These are phyloP conservation scores for Kuschelorhynchus macadamiae DNA, from an alignment of 2,888 invertebrate species.

Conservation along the genomic window DNA sequence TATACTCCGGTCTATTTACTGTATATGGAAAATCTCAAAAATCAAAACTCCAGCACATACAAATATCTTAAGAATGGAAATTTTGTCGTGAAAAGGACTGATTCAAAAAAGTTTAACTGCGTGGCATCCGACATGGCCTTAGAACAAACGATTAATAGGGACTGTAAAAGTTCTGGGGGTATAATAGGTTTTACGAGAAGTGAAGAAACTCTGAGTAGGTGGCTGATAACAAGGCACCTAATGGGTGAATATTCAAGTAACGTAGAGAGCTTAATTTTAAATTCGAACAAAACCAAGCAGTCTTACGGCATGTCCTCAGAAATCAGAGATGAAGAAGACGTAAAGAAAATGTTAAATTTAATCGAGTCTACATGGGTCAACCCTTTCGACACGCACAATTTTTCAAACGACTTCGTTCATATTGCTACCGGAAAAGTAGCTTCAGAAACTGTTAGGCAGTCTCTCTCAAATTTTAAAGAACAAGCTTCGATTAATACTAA, in stretches of 20 bases:
- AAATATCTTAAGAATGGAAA: no score
- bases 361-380: neutral
- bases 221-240: neutral
- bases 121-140: neutral
- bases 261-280: neutral
- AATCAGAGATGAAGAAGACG: neutral
- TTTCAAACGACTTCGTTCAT: neutral
- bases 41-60: neutral
- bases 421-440: neutral
- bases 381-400: neutral
- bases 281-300: neutral
- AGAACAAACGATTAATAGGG: neutral
- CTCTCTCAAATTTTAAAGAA: neutral
- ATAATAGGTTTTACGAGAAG: neutral
- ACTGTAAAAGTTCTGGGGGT: neutral
- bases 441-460: neutral
- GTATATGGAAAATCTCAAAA: neutral
- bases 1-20: neutral
- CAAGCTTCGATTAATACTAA: neutral
- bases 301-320: neutral
- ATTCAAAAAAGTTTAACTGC: neutral
- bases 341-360: no score
- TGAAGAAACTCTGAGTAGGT: neutral
- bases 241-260: slow-evolving; percentile 1
- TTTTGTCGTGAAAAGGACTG: neutral